Evolutionary conservation across 2,113 vertebrate species (phyloP).

Genomic region (Meleagris gallopavo): DNA sequence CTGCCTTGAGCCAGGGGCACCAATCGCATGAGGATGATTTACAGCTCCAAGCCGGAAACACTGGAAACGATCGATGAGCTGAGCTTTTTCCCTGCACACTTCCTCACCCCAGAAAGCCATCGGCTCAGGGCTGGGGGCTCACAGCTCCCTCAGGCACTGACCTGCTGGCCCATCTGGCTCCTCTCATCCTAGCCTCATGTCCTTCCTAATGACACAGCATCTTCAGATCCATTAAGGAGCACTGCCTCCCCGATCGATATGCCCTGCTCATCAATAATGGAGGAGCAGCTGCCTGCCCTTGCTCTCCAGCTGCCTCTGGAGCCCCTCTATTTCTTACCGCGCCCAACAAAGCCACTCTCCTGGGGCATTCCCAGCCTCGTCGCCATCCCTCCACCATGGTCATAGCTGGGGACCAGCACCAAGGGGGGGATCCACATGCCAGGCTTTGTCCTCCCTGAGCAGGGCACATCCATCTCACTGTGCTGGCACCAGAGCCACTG

Average conservation of each 20-base stretch:
- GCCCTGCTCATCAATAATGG: constrained; percentile 65
- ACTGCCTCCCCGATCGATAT: constrained; percentile 58
- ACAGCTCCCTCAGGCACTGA: background rate
- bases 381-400: rapidly evolving
- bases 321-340: constrained; percentile 39
- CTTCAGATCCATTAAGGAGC: constrained; percentile 65
- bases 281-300: constrained; percentile 57
- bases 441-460: background rate
- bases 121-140: background rate
- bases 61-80: background rate
- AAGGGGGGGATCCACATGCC: background rate
- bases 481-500: background rate
- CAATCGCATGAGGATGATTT: background rate
- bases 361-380: background rate
- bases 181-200: background rate
- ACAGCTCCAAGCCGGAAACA: background rate
- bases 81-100: background rate
- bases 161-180: constrained; percentile 20
- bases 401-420: background rate
- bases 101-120: too few relatives aligned
- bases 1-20: background rate
- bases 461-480: rapidly evolving
- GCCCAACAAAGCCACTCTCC: constrained; percentile 13
- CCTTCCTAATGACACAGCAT: constrained; percentile 73
- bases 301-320: constrained; percentile 40